These are phyloP conservation scores for Dolomedes plantarius DNA, from an alignment of 2,888 invertebrate genomes.

Conservation along the genomic window DNA sequence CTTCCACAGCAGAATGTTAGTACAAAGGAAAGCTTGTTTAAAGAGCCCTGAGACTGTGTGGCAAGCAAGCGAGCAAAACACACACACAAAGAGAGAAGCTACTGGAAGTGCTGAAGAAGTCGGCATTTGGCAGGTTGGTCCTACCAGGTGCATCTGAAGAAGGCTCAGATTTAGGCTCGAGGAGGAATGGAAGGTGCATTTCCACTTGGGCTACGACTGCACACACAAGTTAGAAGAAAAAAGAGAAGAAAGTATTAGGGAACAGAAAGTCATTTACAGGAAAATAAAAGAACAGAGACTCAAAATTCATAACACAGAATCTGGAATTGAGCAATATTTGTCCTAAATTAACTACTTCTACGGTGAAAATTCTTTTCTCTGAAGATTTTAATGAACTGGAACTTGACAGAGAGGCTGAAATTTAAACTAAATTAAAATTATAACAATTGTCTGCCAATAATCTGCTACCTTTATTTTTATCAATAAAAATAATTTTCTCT, in stretches of 20 bases:
- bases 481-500: too few species aligned
- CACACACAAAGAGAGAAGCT: constrained; percentile 37
- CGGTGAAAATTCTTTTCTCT: too few species aligned
- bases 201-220: constrained; percentile 72
- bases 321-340: too few species aligned
- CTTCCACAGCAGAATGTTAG: too few species aligned
- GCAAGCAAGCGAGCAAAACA: constrained; percentile 25
- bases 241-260: constrained; percentile 20
- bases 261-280: not conserved
- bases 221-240: constrained; percentile 8
- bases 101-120: constrained; percentile 69
- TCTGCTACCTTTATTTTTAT: too few species aligned
- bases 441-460: too few species aligned
- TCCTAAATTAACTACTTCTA: too few species aligned
- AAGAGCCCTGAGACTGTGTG: constrained; percentile 41
- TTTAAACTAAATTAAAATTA: too few species aligned
- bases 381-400: too few species aligned
- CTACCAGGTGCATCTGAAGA: constrained; percentile 25
- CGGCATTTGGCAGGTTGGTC: constrained; percentile 48
- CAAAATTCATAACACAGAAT: too few species aligned
- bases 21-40: not conserved
- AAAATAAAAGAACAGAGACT: not conserved
- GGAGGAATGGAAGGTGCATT: constrained; percentile 71
- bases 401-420: too few species aligned
- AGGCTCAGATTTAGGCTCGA: constrained; percentile 52